phyloP scores from a whole-genome alignment of 2,797 vertebrate genomes.

The Lophius americanus region DNA sequence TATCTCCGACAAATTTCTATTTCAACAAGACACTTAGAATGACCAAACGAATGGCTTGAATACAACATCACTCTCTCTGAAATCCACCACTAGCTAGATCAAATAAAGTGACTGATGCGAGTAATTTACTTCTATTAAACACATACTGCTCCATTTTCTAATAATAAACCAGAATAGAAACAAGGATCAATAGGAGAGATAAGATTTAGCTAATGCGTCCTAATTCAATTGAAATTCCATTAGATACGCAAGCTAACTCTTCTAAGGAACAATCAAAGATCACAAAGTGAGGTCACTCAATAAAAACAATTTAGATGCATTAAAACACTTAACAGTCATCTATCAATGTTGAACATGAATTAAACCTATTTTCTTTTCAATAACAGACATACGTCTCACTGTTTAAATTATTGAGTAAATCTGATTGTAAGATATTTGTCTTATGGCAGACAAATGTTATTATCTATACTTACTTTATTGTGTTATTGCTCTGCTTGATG shows the following conservation, averaged over 20 bases:
- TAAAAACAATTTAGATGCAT: slow-evolving; percentile 39
- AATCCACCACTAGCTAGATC: neutral
- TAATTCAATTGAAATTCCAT: slow-evolving; percentile 79
- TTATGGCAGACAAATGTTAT: no score
- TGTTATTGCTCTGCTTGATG: no score
- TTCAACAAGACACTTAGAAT: slow-evolving; percentile 10
- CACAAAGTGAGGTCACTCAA: slow-evolving; percentile 51
- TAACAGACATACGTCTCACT: no score
- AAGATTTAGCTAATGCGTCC: slow-evolving; percentile 72
- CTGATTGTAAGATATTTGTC: no score
- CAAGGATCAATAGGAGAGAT: slow-evolving; percentile 59
- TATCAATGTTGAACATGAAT: no score
- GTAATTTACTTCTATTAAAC: slow-evolving; percentile 30
- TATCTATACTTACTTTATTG: no score
- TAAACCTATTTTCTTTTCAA: no score
- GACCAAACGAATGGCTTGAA: slow-evolving; percentile 17
- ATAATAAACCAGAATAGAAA: slow-evolving; percentile 26
- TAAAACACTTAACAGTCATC: slow-evolving; percentile 18
- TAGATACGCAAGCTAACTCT: slow-evolving; percentile 70
- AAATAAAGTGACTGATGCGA: slow-evolving; percentile 24
- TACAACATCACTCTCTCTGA: slow-evolving; percentile 14
- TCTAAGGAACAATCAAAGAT: slow-evolving; percentile 59
- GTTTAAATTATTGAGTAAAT: no score
- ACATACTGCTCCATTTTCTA: slow-evolving; percentile 24
- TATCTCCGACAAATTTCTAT: slow-evolving; percentile 7